Evolutionary conservation across 1,140 invertebrate species (phyloP), one percentile per base, ranked within the genome.

Genomic region (Drosophila aff.): DNA sequence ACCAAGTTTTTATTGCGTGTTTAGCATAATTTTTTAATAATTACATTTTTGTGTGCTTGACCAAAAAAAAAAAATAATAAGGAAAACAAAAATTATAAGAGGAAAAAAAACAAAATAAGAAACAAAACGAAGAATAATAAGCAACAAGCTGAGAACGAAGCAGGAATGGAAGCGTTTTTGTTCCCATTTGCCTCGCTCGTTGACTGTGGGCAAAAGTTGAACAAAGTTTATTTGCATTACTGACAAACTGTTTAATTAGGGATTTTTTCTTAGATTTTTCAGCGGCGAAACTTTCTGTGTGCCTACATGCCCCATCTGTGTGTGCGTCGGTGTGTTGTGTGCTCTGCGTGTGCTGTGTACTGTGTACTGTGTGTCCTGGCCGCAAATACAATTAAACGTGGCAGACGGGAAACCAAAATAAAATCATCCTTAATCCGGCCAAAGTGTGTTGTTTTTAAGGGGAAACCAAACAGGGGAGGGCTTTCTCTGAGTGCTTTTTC

Each of bases 11-110:
- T 90, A 87, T 87, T 89, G 84, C 84, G 84, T 87, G 84, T 90
- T 89, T 89, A 90, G 85, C 85, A 89, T 89, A 89, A 89, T 89
- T 89, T 90, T 89, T 89, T 89, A 89, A 89, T 89, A 89, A 89
- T 89, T 89, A 90, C 85, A 89, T 89, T 89, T 89, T 90, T 90
- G 81, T 89, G 85, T 81, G 83, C 86, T 89, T 84, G 85, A 68
- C 78, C 53, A 89, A 84, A 81, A 80, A 62, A 49, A 81, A 80
- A 58, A 49, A 46, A 46, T 47, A 43, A 36, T 61, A 65, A 80
- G 43, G 47, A 41, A 61, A 36, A 44, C 43, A 41, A 49, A 38
- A 49, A 52, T 52, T 36, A 11, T 8, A 28, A 63, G 38, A 59
- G 50, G 38, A 44, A 16, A 16, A 36, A 60, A 23, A 50, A 40